Conservation (phyloP, 2,888 invertebrate species). For the Antheraea yamamai region DNA sequence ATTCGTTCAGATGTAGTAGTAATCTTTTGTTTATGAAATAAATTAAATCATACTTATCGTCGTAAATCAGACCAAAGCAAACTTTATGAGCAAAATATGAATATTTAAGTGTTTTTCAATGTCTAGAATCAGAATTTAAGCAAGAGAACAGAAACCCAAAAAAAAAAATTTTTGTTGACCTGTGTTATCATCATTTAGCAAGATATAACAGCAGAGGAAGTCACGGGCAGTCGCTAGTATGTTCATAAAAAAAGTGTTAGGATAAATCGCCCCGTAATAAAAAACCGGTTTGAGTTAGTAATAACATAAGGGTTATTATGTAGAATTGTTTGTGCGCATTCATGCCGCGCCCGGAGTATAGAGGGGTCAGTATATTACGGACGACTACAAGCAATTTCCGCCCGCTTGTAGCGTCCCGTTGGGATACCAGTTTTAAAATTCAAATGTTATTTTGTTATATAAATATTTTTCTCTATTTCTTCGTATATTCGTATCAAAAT, state of each 20-base stretch:
- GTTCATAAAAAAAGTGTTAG: neutral
- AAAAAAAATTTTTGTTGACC: too few relatives aligned
- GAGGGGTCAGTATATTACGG: constrained; percentile 7
- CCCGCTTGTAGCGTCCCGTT: neutral
- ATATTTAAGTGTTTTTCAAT: too few relatives aligned
- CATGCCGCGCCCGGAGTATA: neutral
- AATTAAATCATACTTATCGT: too few relatives aligned
- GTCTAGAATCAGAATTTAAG: too few relatives aligned
- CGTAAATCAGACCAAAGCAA: too few relatives aligned
- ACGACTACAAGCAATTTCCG: neutral
- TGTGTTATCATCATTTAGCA: neutral
- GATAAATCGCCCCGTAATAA: neutral
- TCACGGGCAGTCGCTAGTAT: neutral
- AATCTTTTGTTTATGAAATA: too few relatives aligned
- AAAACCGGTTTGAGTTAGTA: neutral
- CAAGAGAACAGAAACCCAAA: too few relatives aligned
- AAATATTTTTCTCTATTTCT: neutral
- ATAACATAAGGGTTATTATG: neutral
- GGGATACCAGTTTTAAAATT: neutral
- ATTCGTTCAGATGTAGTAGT: too few relatives aligned
- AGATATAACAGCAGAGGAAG: neutral
- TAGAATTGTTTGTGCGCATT: neutral
- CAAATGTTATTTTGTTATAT: neutral
- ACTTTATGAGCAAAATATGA: too few relatives aligned
- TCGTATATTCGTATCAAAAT: too few relatives aligned